A percentile compares a stretch with the other conserved stretches of the same genome.
Conservation (phyloP, 2,888 invertebrate species). For the Scaeva pyrastri region DNA sequence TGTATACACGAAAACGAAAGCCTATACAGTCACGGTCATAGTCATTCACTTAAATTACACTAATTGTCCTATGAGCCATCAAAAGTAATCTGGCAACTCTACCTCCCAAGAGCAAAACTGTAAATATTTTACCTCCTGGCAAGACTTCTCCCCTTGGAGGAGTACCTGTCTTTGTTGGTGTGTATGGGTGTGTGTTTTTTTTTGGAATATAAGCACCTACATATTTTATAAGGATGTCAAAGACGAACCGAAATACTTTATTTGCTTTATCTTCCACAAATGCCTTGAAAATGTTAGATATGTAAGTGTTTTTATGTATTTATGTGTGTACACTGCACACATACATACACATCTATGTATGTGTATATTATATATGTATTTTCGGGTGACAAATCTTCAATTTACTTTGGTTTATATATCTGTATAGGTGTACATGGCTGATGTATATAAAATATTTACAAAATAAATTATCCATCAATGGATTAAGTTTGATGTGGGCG, state of each 20-base stretch:
- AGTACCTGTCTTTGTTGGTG: no score
- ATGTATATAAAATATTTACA: conserved; percentile 57
- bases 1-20: no score
- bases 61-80: no score
- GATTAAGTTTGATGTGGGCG: conserved; percentile 64
- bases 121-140: no score
- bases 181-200: background rate
- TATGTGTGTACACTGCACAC: no score
- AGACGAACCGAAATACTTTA: conserved; percentile 59
- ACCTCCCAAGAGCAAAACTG: no score
- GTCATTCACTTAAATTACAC: no score
- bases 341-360: no score
- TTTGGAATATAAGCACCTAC: background rate
- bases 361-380: background rate
- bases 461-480: conserved; percentile 73
- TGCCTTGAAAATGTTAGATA: background rate
- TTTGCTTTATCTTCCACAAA: conserved; percentile 12
- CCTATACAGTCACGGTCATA: no score
- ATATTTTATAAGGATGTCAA: conserved; percentile 21
- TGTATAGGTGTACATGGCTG: background rate
- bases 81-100: no score
- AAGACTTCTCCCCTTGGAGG: no score
- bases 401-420: conserved; percentile 13
- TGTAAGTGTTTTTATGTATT: no score
- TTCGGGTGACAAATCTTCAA: conserved; percentile 39